A percentile compares a stretch with the other conserved stretches of the same genome.
Evolutionary conservation across 2,113 vertebrate species (phyloP).

Genomic region (Candoia aspera): DNA sequence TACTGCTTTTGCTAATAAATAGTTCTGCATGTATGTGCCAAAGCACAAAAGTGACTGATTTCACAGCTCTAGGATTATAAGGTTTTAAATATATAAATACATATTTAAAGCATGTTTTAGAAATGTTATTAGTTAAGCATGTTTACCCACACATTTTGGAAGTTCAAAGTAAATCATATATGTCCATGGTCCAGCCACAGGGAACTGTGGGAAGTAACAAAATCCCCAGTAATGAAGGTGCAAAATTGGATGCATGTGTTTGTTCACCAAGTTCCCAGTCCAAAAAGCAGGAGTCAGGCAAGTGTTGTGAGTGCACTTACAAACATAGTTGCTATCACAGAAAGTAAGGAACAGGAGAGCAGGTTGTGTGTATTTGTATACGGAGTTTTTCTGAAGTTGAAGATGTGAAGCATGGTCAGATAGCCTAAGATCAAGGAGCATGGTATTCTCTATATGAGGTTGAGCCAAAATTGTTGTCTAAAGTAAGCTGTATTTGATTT

Average conservation of each 20-base stretch:
- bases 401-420: background rate
- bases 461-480: background rate
- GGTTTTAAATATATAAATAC: background rate
- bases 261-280: background rate
- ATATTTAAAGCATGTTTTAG: too few species aligned
- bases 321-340: background rate
- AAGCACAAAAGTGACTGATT: background rate
- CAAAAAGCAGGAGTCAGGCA: background rate
- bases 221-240: background rate
- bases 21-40: background rate
- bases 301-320: background rate
- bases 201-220: background rate
- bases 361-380: background rate
- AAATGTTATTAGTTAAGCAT: too few species aligned
- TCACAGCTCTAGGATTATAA: background rate
- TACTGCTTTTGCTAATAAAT: fast-evolving
- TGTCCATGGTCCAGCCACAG: background rate
- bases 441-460: background rate
- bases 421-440: background rate
- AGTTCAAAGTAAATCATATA: background rate
- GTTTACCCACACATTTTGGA: background rate
- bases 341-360: background rate
- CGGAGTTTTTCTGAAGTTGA: background rate
- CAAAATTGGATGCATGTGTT: background rate
- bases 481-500: background rate